Conservation (phyloP, 23 tunicate genomes). For the Styela clava region DNA sequence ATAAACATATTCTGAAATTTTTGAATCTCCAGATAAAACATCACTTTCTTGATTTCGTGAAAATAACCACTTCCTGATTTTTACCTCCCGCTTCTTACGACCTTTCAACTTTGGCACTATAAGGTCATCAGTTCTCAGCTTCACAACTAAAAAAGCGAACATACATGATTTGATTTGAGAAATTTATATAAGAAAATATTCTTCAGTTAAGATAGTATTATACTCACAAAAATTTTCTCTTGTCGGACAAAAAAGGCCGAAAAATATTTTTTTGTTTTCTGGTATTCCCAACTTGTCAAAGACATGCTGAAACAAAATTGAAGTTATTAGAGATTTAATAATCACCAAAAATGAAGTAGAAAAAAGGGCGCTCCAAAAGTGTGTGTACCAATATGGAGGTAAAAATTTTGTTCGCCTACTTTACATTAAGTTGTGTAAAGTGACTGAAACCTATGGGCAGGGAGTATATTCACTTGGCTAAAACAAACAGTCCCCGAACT, state of each 20-base stretch:
- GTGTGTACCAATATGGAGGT: too few relatives aligned
- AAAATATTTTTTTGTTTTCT: constrained; percentile 19
- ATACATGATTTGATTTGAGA: background rate
- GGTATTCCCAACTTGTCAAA: constrained; percentile 44
- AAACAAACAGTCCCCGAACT: too few relatives aligned
- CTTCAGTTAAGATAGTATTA: background rate
- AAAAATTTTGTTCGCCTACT: too few relatives aligned
- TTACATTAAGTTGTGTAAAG: too few relatives aligned
- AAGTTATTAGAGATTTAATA: background rate
- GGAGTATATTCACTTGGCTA: too few relatives aligned
- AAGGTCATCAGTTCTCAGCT: constrained; percentile 42
- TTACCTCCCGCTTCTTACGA: constrained; percentile 51
- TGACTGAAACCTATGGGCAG: too few relatives aligned
- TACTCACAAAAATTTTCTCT: constrained; percentile 76
- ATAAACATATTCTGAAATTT: constrained; percentile 13
- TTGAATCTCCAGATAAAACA: constrained; percentile 13
- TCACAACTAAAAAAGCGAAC: constrained; percentile 30
- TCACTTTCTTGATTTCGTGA: constrained; percentile 35
- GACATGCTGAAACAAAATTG: constrained; percentile 37
- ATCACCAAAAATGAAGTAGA: background rate
- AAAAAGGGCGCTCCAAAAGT: too few relatives aligned
- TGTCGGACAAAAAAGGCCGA: constrained; percentile 33
- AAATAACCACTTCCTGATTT: constrained; percentile 67
- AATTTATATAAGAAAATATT: background rate
- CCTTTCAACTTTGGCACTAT: constrained; percentile 42